phyloP scores from a whole-genome alignment of 1,140 invertebrate genomes.

The Philopotamus ludificatus region DNA sequence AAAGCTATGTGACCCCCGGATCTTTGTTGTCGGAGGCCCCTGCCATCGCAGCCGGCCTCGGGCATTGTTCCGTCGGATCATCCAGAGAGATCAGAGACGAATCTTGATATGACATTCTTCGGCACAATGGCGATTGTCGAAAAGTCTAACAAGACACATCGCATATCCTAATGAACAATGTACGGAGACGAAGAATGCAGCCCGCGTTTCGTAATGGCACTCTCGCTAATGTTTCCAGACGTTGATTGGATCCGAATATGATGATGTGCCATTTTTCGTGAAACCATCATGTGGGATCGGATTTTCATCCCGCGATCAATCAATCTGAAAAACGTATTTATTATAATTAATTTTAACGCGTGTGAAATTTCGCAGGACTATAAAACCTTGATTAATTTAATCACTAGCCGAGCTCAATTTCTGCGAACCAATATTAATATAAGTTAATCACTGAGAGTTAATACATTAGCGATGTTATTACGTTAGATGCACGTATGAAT shows the following conservation, averaged over 20 bases:
- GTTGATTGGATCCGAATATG: too few species aligned
- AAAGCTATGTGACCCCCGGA: slow-evolving; percentile 19
- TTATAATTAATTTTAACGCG: neutral
- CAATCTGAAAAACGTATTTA: neutral
- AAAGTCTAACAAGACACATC: neutral
- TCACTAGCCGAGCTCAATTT: too few species aligned
- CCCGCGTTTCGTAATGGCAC: neutral
- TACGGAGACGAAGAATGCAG: neutral
- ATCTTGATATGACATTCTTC: neutral
- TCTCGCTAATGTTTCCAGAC: too few species aligned
- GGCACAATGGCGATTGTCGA: neutral
- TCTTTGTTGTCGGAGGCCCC: slow-evolving; percentile 13
- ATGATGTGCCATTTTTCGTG: neutral
- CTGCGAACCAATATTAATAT: too few species aligned
- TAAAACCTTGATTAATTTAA: too few species aligned
- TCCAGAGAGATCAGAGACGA: slow-evolving; percentile 4
- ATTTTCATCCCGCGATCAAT: neutral
- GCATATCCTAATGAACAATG: neutral
- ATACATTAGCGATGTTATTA: too few species aligned
- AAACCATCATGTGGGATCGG: neutral
- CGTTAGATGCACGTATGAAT: too few species aligned
- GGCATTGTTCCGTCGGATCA: slow-evolving; percentile 13
- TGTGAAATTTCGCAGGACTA: neutral
- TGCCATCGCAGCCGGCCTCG: neutral
- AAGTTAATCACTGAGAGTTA: too few species aligned